Percentiles rank a stretch among this genome's conserved stretches.
phyloP scores from a whole-genome alignment of 2,888 invertebrate species.

The Gymnocheta viridis region DNA sequence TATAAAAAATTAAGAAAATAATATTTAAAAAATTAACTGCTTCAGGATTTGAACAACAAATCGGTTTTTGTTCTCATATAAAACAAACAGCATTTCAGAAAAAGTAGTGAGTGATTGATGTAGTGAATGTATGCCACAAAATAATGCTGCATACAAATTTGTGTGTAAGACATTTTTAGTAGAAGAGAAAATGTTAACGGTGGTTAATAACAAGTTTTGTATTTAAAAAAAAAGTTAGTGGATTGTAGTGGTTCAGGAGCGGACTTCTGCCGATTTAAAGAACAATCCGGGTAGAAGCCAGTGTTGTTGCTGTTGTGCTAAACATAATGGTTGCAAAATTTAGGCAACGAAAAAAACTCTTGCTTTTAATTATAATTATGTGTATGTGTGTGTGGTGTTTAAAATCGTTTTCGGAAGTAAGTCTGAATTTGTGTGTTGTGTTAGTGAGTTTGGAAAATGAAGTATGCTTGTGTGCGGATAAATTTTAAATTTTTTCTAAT shows the following conservation, averaged over 20 bases:
- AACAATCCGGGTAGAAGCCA: constrained; percentile 30
- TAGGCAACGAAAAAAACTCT: constrained; percentile 63
- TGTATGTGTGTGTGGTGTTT: neutral
- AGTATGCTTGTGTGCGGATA: constrained; percentile 2
- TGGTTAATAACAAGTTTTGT: too few species aligned
- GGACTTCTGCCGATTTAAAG: neutral
- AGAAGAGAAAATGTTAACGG: constrained; percentile 1
- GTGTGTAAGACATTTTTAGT: neutral
- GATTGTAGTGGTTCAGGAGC: constrained; percentile 6
- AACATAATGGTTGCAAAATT: constrained; percentile 4
- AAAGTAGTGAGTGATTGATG: neutral
- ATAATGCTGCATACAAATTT: neutral
- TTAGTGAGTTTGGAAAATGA: neutral
- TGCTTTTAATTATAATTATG: constrained; percentile 45
- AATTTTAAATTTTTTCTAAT: constrained; percentile 26
- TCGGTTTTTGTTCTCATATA: neutral
- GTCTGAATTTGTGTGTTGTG: neutral
- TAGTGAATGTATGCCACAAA: neutral
- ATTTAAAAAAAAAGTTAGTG: neutral
- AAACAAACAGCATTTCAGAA: neutral
- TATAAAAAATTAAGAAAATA: constrained; percentile 23
- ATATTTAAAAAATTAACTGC: constrained; percentile 40
- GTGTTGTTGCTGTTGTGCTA: constrained; percentile 27
- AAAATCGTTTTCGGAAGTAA: constrained; percentile 17
- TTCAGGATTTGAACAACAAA: constrained; percentile 39